Percentiles rank a stretch among this genome's conserved stretches.
Evolutionary conservation across 2,888 invertebrate genomes (phyloP).

Genomic region (Cephus pygmeus): DNA sequence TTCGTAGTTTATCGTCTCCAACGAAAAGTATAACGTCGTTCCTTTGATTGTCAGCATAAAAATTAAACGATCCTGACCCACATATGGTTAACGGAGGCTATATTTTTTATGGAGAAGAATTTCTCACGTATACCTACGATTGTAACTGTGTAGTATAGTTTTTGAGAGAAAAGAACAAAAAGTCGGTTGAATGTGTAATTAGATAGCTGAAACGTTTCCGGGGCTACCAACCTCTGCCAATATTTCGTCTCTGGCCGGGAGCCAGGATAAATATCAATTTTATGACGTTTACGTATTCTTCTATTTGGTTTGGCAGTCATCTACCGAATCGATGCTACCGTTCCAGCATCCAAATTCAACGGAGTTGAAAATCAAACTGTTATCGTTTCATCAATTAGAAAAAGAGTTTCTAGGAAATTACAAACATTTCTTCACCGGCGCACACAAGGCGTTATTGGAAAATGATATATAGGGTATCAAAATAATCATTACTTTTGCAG

Average conservation of each 20-base stretch:
- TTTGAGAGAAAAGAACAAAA: neutral
- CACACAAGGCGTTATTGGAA: too few relatives aligned
- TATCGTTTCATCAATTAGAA: neutral
- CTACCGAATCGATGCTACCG: slow-evolving; percentile 30
- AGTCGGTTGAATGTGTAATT: neutral
- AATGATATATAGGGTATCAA: too few relatives aligned
- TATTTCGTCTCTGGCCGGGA: slow-evolving; percentile 43
- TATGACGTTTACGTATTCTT: slow-evolving; percentile 41
- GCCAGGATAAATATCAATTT: slow-evolving; percentile 57
- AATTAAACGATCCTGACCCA: neutral
- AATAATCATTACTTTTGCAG: too few relatives aligned
- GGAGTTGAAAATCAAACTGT: neutral
- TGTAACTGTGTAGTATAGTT: neutral
- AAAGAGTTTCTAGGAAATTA: neutral
- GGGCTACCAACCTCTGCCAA: slow-evolving; percentile 25
- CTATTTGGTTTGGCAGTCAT: slow-evolving; percentile 30
- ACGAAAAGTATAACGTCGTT: neutral
- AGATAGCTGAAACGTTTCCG: slow-evolving; percentile 7
- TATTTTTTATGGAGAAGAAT: neutral
- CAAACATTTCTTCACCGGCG: neutral
- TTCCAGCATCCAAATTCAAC: neutral
- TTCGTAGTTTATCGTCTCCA: neutral
- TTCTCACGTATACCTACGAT: neutral
- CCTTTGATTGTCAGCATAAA: neutral
- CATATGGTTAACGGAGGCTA: neutral